Evolutionary conservation across 2,113 vertebrate species (phyloP), one percentile per base, ranked within the genome.

Genomic region (Bubo scandiacus): DNA sequence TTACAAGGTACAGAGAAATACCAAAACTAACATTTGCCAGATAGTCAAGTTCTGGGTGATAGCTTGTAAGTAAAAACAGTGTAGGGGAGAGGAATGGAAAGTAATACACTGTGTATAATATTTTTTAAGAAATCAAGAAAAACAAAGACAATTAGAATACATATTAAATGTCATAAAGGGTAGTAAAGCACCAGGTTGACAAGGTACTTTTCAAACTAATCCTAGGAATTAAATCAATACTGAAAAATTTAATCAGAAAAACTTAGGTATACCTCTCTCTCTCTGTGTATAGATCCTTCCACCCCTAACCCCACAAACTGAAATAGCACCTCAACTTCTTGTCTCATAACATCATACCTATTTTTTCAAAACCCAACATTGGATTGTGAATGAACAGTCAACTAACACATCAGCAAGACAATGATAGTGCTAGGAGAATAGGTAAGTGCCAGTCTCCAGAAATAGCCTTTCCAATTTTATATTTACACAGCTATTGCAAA

Each of bases 261-360:
- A 29, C 3, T 26, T 42, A 3, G 4, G 2, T 23, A 0, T 47
- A 3, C 29, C 7, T 5, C 14, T 66, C 43, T 59, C 20, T n/a
- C 15, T 57, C 15, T 66, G 2, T 12, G 2, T 21, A 22, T 26
- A 71, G 32, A 47, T 34, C 30, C 25, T 92, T 36, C 34, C 15
- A 57, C 0, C 1, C 8, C 4, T 47, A 63, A 42, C 6, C 40
- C 10, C 14, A 52, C 23, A 58, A 82, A 72, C 38, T 26, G 5
- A 59, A 61, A 82, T 1, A 75, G 12, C 23, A 61, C 23, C 14
- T 74, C n/a, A 67, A 10, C 11, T 67, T 90, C 71, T 71, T 49
- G 25, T 38, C 43, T 89, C 11, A 42, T 38, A 61, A 49, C 1
- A 1, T 45, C 30, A 34, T 20, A 21, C 7, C 12, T 34, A 5